Conservation (phyloP, 2,797 vertebrate genomes). For the Astyanax mexicanus region DNA sequence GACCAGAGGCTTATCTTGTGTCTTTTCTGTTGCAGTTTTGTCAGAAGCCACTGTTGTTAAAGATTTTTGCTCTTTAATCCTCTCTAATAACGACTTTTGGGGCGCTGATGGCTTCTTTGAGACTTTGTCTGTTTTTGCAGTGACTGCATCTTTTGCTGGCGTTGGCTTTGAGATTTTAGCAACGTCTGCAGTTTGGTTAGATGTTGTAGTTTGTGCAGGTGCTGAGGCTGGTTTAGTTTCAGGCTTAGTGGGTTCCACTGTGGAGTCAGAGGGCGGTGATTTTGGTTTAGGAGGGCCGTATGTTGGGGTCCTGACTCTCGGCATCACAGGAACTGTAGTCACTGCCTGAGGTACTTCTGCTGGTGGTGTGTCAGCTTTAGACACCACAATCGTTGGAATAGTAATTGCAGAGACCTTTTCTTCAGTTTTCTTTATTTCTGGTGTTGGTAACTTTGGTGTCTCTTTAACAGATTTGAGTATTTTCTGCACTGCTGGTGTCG, state of each 20-base stretch:
- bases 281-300: constrained; percentile 61
- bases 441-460: constrained; percentile 33
- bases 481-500: constrained; percentile 40
- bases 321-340: constrained; percentile 47
- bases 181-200: constrained; percentile 63
- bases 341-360: constrained; percentile 59
- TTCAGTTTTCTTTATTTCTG: constrained; percentile 38
- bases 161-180: constrained; percentile 41
- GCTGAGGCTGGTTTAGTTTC: constrained; percentile 57
- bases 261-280: constrained; percentile 54
- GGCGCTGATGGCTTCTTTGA: constrained; percentile 46
- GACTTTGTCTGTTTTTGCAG: constrained; percentile 51
- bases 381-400: constrained; percentile 54
- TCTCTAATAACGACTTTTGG: constrained; percentile 41
- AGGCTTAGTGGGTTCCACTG: constrained; percentile 49
- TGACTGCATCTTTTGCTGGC: constrained; percentile 33
- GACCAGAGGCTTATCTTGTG: constrained; percentile 41
- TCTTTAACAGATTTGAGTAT: constrained; percentile 42
- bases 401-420: constrained; percentile 27
- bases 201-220: constrained; percentile 65
- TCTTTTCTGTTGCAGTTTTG: constrained; percentile 38
- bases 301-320: constrained; percentile 49
- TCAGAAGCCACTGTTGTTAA: constrained; percentile 35
- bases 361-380: constrained; percentile 48
- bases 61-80: constrained; percentile 55